These are phyloP conservation scores for Tauraco hartlaubi DNA, from an alignment of 2,797 vertebrate genomes.

Conservation along the genomic window DNA sequence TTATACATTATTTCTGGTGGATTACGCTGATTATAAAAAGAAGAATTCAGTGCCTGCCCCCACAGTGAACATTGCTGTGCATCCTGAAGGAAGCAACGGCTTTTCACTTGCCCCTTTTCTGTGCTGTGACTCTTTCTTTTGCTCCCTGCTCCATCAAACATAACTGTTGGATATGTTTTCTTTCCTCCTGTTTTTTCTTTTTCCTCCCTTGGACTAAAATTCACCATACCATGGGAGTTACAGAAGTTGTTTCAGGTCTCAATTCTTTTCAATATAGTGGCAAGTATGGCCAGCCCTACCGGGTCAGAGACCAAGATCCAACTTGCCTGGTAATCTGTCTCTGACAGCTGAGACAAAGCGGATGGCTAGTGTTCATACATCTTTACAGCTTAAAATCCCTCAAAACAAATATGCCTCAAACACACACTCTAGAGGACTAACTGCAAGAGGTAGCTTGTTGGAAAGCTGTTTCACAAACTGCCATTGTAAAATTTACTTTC, in stretches of 20 bases:
- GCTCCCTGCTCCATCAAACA: not conserved
- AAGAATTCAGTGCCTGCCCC: slow-evolving; percentile 74
- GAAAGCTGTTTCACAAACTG: not conserved
- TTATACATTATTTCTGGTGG: slow-evolving; percentile 85
- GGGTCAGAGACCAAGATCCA: not conserved
- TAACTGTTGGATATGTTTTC: fast-evolving
- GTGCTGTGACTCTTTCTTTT: not conserved
- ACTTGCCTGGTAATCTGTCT: not conserved
- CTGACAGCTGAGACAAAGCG: not conserved
- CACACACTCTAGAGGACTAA: not conserved
- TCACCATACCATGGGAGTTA: not conserved
- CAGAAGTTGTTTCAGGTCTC: not conserved
- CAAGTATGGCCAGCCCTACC: not conserved
- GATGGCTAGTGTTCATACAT: not conserved
- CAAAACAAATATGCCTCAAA: not conserved
- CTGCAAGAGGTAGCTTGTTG: not conserved
- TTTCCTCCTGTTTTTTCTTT: not conserved
- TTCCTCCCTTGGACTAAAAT: not conserved
- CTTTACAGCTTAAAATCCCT: not conserved
- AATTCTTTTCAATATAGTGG: not conserved
- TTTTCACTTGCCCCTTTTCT: slow-evolving; percentile 60
- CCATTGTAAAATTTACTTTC: not conserved
- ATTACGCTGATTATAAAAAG: slow-evolving; percentile 82
- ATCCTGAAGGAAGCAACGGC: slow-evolving; percentile 76
- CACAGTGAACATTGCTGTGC: slow-evolving; percentile 35